phyloP scores from a whole-genome alignment of 1,140 invertebrate genomes.

The Dermatophagoides farinae region DNA sequence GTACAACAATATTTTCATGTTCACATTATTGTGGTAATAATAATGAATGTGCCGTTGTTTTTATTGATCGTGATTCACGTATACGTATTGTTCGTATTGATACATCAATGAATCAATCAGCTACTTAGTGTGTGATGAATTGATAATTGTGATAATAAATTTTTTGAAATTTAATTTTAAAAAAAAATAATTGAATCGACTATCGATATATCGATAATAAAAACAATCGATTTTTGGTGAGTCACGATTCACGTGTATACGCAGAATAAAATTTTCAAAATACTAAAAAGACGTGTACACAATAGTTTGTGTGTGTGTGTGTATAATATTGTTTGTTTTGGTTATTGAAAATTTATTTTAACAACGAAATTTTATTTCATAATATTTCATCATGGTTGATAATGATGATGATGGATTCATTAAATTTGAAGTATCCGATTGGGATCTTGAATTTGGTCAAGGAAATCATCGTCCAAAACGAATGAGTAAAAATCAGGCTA shows the following conservation, averaged over 20 bases:
- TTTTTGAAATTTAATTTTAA: not conserved
- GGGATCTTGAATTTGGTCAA: not conserved
- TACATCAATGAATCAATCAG: conserved; percentile 24
- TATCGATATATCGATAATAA: no score
- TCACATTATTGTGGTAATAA: conserved; percentile 41
- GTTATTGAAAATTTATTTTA: no score
- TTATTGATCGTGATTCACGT: conserved; percentile 33
- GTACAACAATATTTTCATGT: conserved; percentile 40
- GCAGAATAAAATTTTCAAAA: no score
- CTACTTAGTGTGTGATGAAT: not conserved
- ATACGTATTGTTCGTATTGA: conserved; percentile 36
- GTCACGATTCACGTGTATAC: no score
- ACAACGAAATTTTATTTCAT: no score
- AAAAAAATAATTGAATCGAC: no score
- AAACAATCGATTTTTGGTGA: no score
- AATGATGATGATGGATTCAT: not conserved
- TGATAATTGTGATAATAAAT: not conserved
- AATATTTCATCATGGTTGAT: no score
- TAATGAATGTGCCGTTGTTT: conserved; percentile 43
- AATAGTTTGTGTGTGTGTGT: no score
- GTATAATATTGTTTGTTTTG: no score
- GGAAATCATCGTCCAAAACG: not conserved
- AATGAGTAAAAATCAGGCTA: conserved; percentile 3
- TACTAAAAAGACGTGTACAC: no score
- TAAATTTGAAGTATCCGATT: not conserved